phyloP scores from a whole-genome alignment of 2,113 vertebrate genomes.

The Noturus placidus region DNA sequence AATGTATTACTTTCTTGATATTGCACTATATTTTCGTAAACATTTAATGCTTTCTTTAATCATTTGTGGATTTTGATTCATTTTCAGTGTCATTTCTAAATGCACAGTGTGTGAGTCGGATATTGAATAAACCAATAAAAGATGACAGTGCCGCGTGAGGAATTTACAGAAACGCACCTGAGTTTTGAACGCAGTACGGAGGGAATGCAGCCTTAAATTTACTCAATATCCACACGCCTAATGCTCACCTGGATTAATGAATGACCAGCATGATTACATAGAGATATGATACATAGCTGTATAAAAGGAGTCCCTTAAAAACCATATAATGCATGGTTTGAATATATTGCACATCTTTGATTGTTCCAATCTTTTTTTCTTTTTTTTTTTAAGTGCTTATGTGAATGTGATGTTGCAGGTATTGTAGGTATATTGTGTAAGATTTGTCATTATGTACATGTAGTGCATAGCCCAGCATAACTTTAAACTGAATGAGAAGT shows the following conservation, averaged over 20 bases:
- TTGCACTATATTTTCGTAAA: not conserved
- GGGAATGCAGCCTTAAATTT: not conserved
- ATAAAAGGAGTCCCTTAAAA: not conserved
- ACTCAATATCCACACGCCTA: not conserved
- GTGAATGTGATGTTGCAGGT: conserved; percentile 9
- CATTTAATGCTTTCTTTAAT: not conserved
- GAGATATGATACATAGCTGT: conserved; percentile 9
- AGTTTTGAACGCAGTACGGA: not conserved
- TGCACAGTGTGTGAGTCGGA: not conserved
- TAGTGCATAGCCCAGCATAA: conserved; percentile 1
- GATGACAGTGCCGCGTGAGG: not conserved
- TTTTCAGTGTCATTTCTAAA: not conserved
- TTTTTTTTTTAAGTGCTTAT: not conserved
- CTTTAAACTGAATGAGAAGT: not conserved
- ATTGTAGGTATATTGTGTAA: conserved; percentile 1
- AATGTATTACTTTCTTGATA: not conserved
- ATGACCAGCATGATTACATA: not conserved
- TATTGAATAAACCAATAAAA: not conserved
- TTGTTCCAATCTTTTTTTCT: conserved; percentile 2
- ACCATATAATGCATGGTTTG: conserved; percentile 24
- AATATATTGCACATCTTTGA: not conserved
- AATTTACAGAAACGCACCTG: not conserved
- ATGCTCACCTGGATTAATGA: not conserved
- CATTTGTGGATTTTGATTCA: not conserved
- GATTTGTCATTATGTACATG: conserved; percentile 13